Conservation (phyloP, 2,888 invertebrate genomes). For the Limnephilus rhombicus region DNA sequence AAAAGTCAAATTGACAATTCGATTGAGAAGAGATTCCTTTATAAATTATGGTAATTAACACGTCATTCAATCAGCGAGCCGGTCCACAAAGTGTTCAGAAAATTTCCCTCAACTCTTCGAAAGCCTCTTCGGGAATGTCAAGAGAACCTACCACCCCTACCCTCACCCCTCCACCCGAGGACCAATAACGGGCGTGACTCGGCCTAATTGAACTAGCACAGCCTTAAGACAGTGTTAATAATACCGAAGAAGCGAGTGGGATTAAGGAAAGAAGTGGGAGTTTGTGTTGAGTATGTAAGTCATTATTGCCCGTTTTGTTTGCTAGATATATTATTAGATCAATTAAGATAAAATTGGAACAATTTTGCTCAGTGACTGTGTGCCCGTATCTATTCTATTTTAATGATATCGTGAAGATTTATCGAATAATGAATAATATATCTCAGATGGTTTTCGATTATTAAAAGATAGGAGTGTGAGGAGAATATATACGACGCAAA, state of each 20-base stretch:
- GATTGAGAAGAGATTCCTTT: background rate
- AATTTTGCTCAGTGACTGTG: too few relatives aligned
- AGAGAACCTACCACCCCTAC: background rate
- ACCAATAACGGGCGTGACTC: constrained; percentile 38
- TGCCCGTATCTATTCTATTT: too few relatives aligned
- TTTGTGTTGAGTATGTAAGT: background rate
- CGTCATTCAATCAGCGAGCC: background rate
- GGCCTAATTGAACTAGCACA: constrained; percentile 29
- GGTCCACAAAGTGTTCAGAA: constrained; percentile 28
- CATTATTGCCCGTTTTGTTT: background rate
- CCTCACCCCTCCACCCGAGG: background rate
- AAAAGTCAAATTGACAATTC: background rate
- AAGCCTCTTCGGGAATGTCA: constrained; percentile 24
- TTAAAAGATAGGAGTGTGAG: too few relatives aligned
- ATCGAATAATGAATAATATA: too few relatives aligned
- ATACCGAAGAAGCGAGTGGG: background rate
- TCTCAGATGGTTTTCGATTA: too few relatives aligned
- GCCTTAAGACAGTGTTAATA: constrained; percentile 36
- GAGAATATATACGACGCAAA: too few relatives aligned
- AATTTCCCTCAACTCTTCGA: constrained; percentile 26
- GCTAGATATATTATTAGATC: background rate
- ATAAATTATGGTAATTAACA: background rate
- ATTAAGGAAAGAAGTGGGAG: background rate
- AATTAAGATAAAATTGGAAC: background rate
- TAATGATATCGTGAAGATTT: too few relatives aligned